Conservation (phyloP, 2,888 invertebrate species). For the Oscheius myriophilus region DNA sequence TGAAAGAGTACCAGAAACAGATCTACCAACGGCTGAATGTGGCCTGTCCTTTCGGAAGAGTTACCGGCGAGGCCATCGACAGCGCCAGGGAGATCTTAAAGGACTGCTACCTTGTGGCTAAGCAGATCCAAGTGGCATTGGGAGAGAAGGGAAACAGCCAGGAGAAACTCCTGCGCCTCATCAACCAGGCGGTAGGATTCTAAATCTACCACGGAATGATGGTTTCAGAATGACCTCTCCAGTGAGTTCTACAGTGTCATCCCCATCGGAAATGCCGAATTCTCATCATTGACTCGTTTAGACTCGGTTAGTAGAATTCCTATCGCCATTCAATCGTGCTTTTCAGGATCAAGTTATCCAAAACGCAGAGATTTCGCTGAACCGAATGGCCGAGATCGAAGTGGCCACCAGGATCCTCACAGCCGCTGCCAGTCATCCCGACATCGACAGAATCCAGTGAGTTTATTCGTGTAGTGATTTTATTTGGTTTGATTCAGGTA, state of each 20-base stretch:
- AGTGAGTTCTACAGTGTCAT: slow-evolving; percentile 74
- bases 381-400: slow-evolving; percentile 42
- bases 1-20: slow-evolving; percentile 43
- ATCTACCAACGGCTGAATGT: slow-evolving; percentile 1
- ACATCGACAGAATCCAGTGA: slow-evolving; percentile 37
- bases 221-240: slow-evolving; percentile 69
- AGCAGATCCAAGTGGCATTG: slow-evolving; percentile 32
- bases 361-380: slow-evolving; percentile 27
- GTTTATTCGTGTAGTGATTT: neutral
- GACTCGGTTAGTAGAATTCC: slow-evolving; percentile 19
- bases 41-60: slow-evolving; percentile 45
- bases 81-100: slow-evolving; percentile 36
- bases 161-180: slow-evolving; percentile 16
- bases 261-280: slow-evolving; percentile 73
- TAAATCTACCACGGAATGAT: neutral
- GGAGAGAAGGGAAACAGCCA: slow-evolving; percentile 1
- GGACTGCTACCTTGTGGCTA: slow-evolving; percentile 26
- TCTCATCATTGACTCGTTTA: slow-evolving; percentile 40
- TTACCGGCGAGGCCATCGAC: slow-evolving; percentile 42
- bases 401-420: slow-evolving; percentile 39
- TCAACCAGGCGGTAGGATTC: slow-evolving; percentile 30
- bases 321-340: neutral
- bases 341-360: slow-evolving; percentile 16
- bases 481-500: slow-evolving; percentile 52
- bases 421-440: slow-evolving; percentile 32